Conservation (phyloP, 2,113 vertebrate species). For the Burhinus oedicnemus region DNA sequence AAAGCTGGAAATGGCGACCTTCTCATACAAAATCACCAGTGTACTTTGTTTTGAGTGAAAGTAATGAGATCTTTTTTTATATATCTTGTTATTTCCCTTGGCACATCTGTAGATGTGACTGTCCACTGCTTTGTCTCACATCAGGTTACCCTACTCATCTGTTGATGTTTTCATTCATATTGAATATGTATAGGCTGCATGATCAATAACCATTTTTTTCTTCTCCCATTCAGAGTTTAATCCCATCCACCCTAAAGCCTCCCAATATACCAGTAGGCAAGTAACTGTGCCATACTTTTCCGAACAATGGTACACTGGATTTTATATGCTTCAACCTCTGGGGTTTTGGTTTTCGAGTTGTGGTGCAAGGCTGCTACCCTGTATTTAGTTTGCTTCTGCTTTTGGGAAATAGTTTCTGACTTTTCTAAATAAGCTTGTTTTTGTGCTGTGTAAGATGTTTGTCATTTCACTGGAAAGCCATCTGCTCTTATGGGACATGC, state of each 20-base stretch:
- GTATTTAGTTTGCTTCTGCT: background rate
- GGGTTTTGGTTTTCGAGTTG: background rate
- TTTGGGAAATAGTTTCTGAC: slow-evolving; percentile 14
- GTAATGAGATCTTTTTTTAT: background rate
- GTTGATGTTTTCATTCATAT: background rate
- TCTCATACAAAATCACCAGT: background rate
- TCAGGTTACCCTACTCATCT: background rate
- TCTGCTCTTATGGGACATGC: background rate
- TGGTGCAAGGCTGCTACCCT: background rate
- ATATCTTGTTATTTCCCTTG: background rate
- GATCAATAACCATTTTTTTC: background rate
- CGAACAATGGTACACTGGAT: background rate
- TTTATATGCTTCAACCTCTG: background rate
- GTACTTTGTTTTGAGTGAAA: background rate
- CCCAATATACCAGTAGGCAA: background rate
- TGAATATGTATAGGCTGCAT: background rate
- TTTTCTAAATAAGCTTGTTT: background rate
- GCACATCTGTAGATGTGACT: background rate
- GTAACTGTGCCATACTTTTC: background rate
- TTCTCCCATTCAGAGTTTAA: background rate
- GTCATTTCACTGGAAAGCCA: background rate
- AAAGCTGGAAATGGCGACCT: background rate
- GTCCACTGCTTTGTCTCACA: background rate
- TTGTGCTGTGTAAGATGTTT: background rate
- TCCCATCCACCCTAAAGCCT: background rate